A percentile compares a stretch with the other conserved stretches of the same genome.
Evolutionary conservation across 1,140 invertebrate species (phyloP).

Genomic region (Procambarus clarkii): DNA sequence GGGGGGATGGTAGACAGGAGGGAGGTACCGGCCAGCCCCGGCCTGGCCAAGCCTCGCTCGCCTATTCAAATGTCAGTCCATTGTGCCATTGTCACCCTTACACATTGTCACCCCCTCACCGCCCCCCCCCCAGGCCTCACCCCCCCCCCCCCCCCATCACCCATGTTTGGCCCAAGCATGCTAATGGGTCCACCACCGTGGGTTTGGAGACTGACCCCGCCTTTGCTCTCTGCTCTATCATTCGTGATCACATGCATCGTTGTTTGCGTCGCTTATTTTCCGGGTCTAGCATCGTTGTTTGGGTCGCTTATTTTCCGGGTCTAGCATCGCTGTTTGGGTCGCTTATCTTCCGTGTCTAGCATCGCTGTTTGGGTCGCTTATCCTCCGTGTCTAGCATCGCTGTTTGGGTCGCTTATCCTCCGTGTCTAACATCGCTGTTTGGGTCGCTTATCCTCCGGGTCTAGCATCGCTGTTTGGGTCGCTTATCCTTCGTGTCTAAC

Average conservation of each 20-base stretch:
- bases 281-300: too few species aligned
- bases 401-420: too few species aligned
- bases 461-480: too few species aligned
- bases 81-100: conserved; percentile 31
- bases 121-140: background rate
- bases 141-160: background rate
- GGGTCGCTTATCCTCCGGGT: too few species aligned
- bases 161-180: conserved; percentile 36
- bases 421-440: too few species aligned
- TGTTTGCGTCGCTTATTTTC: too few species aligned
- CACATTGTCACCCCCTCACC: conserved; percentile 16
- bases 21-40: background rate
- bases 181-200: background rate
- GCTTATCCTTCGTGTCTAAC: too few species aligned
- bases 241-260: background rate
- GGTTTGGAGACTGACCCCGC: background rate
- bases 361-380: too few species aligned
- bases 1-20: background rate
- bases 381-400: too few species aligned
- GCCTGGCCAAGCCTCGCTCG: background rate
- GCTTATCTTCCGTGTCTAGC: too few species aligned
- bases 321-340: too few species aligned
- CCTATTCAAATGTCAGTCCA: conserved; percentile 10
- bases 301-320: too few species aligned
- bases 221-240: background rate